Evolutionary conservation across 2,797 vertebrate species (phyloP), one percentile per base, ranked within the genome.

Genomic region (Sebastes diploproa): DNA sequence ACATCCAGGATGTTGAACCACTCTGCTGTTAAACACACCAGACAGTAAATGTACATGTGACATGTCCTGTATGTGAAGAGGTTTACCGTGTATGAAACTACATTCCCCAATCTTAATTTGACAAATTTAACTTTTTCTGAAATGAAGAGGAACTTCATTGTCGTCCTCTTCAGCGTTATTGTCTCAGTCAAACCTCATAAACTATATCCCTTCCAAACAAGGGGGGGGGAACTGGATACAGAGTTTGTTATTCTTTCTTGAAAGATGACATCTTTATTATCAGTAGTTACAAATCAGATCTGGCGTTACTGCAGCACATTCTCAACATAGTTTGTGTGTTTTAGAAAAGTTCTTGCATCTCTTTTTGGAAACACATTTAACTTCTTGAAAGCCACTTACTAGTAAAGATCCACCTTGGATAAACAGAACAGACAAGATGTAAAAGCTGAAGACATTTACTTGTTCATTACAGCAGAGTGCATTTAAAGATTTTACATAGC

Each of bases 401-500:
- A 11, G 60, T 34, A 23, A 68, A 79, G 10, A 54, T 4, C 32
- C 13, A 34, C 9, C 2, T 7, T 14, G 13, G 7, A 75, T 7
- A 30, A 81, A 81, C 34, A 72, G 69, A 75, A 71, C 14, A 34
- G 67, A 74, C 80, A 2, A 72, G 20, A 68, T 3, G 10, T 77
- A 82, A 73, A 88, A 76, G 86, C 63, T 82, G 32, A 86, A 80
- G 36, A 82, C 42, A 52, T 88, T 87, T 81, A 89, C 72, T 89
- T 65, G 56, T 83, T 88, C 42, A 9, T 78, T 78, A 86, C 76
- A 89, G 82, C 86, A 86, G 73, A 84, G 58, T 78, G 80, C 82
- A 84, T 81, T 81, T 70, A 20, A 70, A 86, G 69, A 67, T 50
- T 75, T 82, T 13, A 72, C 66, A 67, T 11, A 4, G 70, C 80